These are phyloP conservation scores for Lerema accius DNA, from an alignment of 1,140 invertebrate genomes.

Conservation along the genomic window DNA sequence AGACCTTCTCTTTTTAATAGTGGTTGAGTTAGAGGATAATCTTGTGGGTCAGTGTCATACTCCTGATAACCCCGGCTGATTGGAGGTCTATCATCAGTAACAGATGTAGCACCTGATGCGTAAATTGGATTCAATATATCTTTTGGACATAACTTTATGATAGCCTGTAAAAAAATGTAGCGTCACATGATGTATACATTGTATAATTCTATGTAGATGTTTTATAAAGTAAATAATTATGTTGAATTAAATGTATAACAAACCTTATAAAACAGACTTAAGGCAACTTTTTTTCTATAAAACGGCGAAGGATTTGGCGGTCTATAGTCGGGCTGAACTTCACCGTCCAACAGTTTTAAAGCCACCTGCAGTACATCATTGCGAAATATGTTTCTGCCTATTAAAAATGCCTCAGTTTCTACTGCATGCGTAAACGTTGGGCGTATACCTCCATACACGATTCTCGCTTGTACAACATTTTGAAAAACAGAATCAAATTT, in stretches of 20 bases:
- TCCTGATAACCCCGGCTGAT: constrained; percentile 73
- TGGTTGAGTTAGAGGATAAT: constrained; percentile 88
- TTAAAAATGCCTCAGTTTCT: constrained; percentile 85
- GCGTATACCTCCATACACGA: constrained; percentile 85
- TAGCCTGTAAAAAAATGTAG: constrained; percentile 38
- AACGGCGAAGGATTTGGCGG: constrained; percentile 85
- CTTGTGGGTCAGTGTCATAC: constrained; percentile 63
- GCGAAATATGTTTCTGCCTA: constrained; percentile 78
- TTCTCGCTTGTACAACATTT: constrained; percentile 73
- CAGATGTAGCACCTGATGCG: constrained; percentile 48
- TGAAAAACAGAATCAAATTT: constrained; percentile 76
- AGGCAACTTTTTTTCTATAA: constrained; percentile 85
- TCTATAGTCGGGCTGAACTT: constrained; percentile 84
- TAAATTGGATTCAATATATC: constrained; percentile 41
- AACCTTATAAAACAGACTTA: constrained; percentile 88
- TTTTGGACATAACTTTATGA: constrained; percentile 45
- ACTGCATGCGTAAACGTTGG: constrained; percentile 87
- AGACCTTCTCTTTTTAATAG: constrained; percentile 84
- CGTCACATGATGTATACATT: no score
- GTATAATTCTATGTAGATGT: no score
- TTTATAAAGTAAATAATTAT: no score
- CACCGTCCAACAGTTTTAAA: constrained; percentile 81
- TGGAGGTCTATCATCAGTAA: constrained; percentile 72
- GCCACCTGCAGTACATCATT: constrained; percentile 80
- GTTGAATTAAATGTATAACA: no score